Conservation (phyloP, 2,113 vertebrate species). For the Rhinogobius similis region DNA sequence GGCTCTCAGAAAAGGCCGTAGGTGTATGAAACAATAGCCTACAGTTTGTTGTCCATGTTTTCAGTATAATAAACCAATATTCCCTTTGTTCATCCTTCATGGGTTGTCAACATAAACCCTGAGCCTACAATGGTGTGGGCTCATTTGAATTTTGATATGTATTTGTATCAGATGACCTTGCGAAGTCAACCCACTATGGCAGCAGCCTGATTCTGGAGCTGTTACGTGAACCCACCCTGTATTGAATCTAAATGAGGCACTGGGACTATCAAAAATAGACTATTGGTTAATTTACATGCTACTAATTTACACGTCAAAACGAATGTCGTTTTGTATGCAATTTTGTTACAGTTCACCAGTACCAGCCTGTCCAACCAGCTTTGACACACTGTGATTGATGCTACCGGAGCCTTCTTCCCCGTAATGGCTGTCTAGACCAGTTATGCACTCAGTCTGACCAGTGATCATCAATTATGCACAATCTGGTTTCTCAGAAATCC, state of each 20-base stretch:
- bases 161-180: too few species aligned
- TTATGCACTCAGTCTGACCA: conserved; percentile 7
- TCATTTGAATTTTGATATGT: too few species aligned
- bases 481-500: background rate
- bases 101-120: too few species aligned
- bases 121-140: too few species aligned
- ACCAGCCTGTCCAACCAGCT: background rate
- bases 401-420: background rate
- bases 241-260: too few species aligned
- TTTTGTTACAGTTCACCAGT: background rate
- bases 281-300: background rate
- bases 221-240: too few species aligned
- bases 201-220: too few species aligned
- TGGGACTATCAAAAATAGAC: too few species aligned
- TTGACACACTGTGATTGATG: background rate
- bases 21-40: background rate
- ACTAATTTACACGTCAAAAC: background rate
- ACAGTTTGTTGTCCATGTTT: background rate
- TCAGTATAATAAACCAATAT: background rate
- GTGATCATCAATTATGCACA: background rate
- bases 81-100: background rate
- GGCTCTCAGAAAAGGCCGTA: background rate
- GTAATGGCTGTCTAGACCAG: conserved; percentile 2
- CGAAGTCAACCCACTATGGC: too few species aligned
- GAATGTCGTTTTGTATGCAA: background rate